These are phyloP conservation scores for Microctonus hyperodae DNA, from an alignment of 2,888 invertebrate species.

Conservation along the genomic window DNA sequence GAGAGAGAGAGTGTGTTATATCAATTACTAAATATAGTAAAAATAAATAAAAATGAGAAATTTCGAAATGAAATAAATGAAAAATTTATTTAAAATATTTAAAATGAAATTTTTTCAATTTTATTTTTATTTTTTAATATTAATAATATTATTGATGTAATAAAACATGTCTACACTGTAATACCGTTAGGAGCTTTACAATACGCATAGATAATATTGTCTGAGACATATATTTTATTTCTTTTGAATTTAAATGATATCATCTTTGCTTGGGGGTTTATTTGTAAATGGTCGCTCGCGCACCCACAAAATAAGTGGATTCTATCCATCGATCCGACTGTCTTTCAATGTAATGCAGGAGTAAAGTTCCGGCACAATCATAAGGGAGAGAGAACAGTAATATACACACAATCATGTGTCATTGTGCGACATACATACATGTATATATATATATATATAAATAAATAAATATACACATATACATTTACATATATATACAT, in stretches of 20 bases:
- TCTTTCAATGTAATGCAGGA: slow-evolving; percentile 2
- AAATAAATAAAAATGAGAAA: not conserved
- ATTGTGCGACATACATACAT: not conserved
- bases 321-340: slow-evolving; percentile 10
- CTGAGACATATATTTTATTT: not conserved
- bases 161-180: not conserved
- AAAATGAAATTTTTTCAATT: not conserved
- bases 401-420: too few species aligned
- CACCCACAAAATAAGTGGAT: slow-evolving; percentile 1
- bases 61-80: not conserved
- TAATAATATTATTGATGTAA: not conserved
- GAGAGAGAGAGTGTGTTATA: not conserved
- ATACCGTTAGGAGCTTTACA: not conserved
- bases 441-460: too few species aligned
- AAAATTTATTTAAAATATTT: not conserved
- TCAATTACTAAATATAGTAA: not conserved
- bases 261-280: not conserved
- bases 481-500: not conserved
- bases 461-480: too few species aligned
- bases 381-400: not conserved
- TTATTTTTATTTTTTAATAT: not conserved
- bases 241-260: not conserved
- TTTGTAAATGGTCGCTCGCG: not conserved
- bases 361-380: slow-evolving; percentile 1
- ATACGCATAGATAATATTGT: not conserved